Conservation (phyloP, 2,888 invertebrate genomes). For the Rhamphomyia laevipes region DNA sequence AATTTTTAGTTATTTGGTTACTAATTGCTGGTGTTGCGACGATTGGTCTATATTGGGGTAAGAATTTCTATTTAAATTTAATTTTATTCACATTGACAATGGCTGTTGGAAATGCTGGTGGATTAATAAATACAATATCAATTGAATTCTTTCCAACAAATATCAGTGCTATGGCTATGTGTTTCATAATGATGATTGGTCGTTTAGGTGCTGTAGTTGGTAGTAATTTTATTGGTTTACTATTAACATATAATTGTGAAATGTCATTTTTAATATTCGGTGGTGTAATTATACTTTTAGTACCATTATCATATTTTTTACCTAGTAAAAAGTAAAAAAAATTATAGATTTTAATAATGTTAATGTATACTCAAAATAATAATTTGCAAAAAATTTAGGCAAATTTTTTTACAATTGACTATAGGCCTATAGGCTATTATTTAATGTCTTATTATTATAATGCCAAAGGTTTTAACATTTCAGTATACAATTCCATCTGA, state of each 20-base stretch:
- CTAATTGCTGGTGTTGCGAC: constrained; percentile 45
- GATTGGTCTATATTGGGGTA: constrained; percentile 44
- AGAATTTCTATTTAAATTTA: constrained; percentile 44
- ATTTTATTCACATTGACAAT: constrained; percentile 43
- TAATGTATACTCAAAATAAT: too few species aligned
- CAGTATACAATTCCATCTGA: too few species aligned
- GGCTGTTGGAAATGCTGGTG: constrained; percentile 41
- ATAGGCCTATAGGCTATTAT: too few species aligned
- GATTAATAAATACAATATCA: constrained; percentile 41
- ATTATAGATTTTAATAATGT: background rate
- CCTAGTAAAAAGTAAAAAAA: background rate
- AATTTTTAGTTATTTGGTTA: constrained; percentile 16
- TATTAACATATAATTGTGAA: constrained; percentile 13
- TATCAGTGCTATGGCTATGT: constrained; percentile 19
- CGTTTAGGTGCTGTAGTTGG: constrained; percentile 18
- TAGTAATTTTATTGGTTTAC: constrained; percentile 15
- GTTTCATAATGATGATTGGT: constrained; percentile 17
- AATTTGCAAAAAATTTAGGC: too few species aligned
- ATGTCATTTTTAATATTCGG: constrained; percentile 7
- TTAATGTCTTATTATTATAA: too few species aligned
- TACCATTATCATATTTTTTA: constrained; percentile 1
- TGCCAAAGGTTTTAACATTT: too few species aligned
- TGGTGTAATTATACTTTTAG: background rate
- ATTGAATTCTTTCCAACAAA: constrained; percentile 43
- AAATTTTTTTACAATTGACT: too few species aligned